Evolutionary conservation across 2,113 vertebrate genomes (phyloP).

Genomic region (Sylvia atricapilla): DNA sequence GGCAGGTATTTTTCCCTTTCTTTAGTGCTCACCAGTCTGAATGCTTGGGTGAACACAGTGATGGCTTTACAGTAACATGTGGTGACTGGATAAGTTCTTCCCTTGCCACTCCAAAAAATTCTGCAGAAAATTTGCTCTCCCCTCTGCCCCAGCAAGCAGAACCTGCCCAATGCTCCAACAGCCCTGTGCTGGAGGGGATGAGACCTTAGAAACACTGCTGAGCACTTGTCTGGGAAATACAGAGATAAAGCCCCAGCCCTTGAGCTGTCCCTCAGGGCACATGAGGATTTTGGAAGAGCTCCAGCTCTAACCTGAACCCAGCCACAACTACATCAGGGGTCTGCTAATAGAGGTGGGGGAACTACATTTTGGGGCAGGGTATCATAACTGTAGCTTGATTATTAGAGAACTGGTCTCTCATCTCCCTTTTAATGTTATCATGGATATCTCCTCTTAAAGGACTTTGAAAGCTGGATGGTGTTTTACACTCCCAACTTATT

Average conservation of each 20-base stretch:
- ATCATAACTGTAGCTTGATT: background rate
- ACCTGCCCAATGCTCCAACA: background rate
- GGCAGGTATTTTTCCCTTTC: background rate
- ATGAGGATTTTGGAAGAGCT: background rate
- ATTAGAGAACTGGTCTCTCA: background rate
- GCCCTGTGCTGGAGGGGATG: background rate
- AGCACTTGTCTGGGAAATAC: background rate
- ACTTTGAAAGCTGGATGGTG: background rate
- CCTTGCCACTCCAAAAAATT: background rate
- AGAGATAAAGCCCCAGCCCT: background rate
- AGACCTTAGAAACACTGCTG: background rate
- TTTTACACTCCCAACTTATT: background rate
- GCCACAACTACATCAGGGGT: background rate
- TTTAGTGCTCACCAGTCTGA: background rate
- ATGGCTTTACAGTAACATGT: background rate
- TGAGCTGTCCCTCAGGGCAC: background rate
- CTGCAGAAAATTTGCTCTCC: background rate
- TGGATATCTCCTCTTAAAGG: background rate
- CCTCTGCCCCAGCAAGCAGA: background rate
- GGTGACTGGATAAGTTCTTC: background rate
- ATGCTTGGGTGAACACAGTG: background rate
- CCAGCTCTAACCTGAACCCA: background rate
- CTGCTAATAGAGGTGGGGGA: background rate
- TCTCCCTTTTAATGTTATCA: background rate
- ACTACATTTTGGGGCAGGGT: background rate